Base-by-base conservation (phyloP, 2,888 invertebrate genomes). In the Toxonevra muliebris region DNA sequence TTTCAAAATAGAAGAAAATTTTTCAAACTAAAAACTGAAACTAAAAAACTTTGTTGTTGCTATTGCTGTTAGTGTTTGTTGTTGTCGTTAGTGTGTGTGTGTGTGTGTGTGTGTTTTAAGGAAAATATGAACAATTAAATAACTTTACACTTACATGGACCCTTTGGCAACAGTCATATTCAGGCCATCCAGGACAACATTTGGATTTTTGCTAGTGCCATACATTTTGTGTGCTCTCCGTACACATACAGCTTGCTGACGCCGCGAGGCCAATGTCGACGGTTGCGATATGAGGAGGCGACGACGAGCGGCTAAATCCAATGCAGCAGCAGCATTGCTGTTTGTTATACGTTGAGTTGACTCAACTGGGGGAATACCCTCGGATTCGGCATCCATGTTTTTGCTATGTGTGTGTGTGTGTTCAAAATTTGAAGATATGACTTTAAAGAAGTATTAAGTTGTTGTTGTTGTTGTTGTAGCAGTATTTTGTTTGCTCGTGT, bases 111-210 rank as follows among this genome's bases (percentile, higher is more conserved):
- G 17, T 48, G 48, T 41, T 61, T 41, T 15, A 17, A 50, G 8
- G 13, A 65, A 60, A 30, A 30, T 30, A 30, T 30, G 30, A 30
- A 30, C 30, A 30, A 30, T 30, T 30, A 30, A 30, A 65, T 60
- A 12, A 54, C 30, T 54, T 40, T 48, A 48, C 50, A 90, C 92
- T 91, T 87, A 94, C 94, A 95, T 95, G 58, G 92, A 87, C 62
- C 95, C 95, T 82, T 95, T 94, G 20, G 95, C 92, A 54, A 97
- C 96, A 17, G 95, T 95, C 93, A 97, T 94, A 80, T 94, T 94
- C 65, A 97, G 88, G 30, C 93, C 93, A 81, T 95, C 94, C 64
- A 97, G 87, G 50, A 96, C 93, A 43, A 94, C 88, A 76, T 93
- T 92, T 0, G 93, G 93, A 79, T 90, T 93, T 75, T 89, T 92